A percentile compares a stretch with the other conserved stretches of the same genome.
Evolutionary conservation across 2,113 vertebrate genomes (phyloP).

Genomic region (Caloenas nicobarica): DNA sequence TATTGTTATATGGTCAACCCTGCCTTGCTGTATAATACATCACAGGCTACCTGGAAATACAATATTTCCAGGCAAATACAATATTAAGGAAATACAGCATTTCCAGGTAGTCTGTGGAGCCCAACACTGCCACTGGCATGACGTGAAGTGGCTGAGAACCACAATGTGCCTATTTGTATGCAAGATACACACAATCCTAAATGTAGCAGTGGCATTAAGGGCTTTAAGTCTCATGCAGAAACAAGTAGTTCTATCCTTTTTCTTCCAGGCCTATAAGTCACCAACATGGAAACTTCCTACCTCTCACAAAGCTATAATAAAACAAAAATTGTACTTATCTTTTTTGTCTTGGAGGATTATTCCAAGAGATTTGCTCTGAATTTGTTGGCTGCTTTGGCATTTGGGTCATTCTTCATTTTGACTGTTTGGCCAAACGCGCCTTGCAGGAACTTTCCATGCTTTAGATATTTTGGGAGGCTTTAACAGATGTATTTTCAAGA

Average conservation of each 20-base stretch:
- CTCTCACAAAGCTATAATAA: neutral
- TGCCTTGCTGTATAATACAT: neutral
- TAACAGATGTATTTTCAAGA: neutral
- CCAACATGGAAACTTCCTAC: neutral
- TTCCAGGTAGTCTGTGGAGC: neutral
- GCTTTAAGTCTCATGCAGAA: neutral
- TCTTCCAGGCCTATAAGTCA: neutral
- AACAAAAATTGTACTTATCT: neutral
- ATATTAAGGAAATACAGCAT: no score
- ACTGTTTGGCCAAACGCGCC: neutral
- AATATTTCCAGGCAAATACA: neutral
- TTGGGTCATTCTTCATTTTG: neutral
- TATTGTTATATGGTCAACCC: neutral
- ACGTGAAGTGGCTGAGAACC: neutral
- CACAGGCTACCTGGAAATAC: neutral
- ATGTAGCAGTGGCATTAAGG: neutral
- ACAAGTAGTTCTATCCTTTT: neutral
- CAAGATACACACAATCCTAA: neutral
- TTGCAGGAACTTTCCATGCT: neutral
- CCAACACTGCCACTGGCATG: neutral
- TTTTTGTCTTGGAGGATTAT: neutral
- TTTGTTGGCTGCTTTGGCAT: neutral
- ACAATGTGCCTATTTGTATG: neutral
- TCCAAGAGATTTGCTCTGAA: neutral
- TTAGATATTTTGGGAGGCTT: neutral